phyloP scores from a whole-genome alignment of 1,140 invertebrate species.

The Rhyzopertha dominica region DNA sequence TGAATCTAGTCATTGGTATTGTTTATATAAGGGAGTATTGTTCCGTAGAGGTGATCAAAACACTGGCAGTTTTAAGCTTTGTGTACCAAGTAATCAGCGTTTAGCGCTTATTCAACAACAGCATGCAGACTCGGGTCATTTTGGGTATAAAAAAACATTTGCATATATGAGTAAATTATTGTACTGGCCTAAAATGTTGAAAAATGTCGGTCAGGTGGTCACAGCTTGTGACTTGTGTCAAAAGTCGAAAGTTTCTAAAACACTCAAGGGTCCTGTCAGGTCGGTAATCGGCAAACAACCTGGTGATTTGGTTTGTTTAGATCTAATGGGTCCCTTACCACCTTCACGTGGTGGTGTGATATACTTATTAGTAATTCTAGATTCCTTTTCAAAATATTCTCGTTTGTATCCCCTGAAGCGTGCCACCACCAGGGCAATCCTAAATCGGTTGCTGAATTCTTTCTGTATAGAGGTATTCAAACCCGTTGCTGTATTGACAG shows the following conservation, averaged over 20 bases:
- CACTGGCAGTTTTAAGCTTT: conserved; percentile 3
- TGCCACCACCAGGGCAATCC: conserved; percentile 1
- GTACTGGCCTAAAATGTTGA: conserved; percentile 8
- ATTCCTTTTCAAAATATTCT: conserved; percentile 9
- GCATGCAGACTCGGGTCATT: conserved; percentile 7
- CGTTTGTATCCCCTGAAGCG: conserved; percentile 6
- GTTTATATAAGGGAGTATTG: conserved; percentile 1
- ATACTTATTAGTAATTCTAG: not conserved
- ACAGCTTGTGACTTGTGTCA: conserved; percentile 13
- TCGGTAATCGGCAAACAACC: conserved; percentile 2
- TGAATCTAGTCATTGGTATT: not conserved
- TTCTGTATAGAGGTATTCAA: conserved; percentile 3
- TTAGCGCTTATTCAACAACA: not conserved
- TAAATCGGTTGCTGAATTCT: conserved; percentile 2
- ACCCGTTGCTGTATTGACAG: conserved; percentile 1
- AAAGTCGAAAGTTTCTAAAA: conserved; percentile 3
- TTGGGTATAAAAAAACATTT: conserved; percentile 9
- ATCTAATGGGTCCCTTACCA: conserved; percentile 6
- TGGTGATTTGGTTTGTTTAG: conserved; percentile 6
- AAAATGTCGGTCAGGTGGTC: conserved; percentile 5
- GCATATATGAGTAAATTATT: conserved; percentile 7
- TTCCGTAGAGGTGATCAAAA: not conserved
- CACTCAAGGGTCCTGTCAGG: not conserved
- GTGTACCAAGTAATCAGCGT: conserved; percentile 1
- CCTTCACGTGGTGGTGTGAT: not conserved